These are phyloP conservation scores for Lepilemur ruficaudatus DNA, from an alignment of 2,797 vertebrate species.

Conservation along the genomic window DNA sequence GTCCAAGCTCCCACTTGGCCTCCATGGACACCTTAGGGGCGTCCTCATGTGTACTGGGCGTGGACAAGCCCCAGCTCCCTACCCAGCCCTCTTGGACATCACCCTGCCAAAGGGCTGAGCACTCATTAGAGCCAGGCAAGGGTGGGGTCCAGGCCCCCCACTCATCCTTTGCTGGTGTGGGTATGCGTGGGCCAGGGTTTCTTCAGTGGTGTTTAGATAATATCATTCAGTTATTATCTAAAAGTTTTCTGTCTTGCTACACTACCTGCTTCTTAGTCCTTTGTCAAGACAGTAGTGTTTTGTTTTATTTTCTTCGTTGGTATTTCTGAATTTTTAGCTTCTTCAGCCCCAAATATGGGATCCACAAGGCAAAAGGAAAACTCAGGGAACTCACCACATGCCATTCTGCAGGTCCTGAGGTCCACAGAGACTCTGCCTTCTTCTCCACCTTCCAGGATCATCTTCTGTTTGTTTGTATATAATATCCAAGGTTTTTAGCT, in stretches of 20 bases:
- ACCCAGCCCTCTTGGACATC: background rate
- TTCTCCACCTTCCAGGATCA: background rate
- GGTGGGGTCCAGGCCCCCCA: background rate
- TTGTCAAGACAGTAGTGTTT: background rate
- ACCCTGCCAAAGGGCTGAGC: background rate
- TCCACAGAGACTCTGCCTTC: background rate
- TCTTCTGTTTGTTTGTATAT: background rate
- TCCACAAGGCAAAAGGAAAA: background rate
- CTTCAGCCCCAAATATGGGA: background rate
- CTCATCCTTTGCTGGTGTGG: background rate
- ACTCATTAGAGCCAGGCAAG: background rate
- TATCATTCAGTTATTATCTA: background rate
- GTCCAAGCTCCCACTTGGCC: background rate
- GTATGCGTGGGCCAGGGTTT: background rate
- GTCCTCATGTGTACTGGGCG: background rate
- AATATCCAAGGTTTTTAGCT: background rate
- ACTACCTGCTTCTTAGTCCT: background rate
- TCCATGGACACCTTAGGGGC: background rate
- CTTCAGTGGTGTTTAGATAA: background rate
- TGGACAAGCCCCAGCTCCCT: background rate
- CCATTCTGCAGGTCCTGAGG: background rate
- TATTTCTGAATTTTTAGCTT: background rate
- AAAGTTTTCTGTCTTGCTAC: background rate
- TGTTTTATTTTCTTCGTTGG: background rate
- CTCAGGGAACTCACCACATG: background rate